These are phyloP conservation scores for Xestoiulus laeticollis DNA, from an alignment of 2,888 invertebrate species.

Conservation along the genomic window DNA sequence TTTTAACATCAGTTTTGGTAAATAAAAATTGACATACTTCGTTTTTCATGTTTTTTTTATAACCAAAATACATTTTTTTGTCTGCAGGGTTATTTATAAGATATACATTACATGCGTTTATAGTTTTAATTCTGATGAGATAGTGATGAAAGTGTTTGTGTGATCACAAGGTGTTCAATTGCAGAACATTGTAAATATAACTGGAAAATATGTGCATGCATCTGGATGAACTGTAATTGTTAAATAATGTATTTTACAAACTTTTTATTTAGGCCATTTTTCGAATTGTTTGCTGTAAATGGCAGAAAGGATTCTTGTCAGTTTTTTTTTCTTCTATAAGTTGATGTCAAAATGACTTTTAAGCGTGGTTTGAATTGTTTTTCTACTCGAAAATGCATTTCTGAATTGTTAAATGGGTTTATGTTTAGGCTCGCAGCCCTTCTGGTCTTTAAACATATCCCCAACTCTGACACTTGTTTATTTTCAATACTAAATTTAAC, in stretches of 20 bases:
- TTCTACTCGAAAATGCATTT: background rate
- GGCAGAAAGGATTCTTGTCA: background rate
- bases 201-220: no score
- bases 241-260: background rate
- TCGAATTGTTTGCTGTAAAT: background rate
- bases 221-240: no score
- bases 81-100: no score
- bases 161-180: no score
- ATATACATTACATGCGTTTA: no score
- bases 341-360: background rate
- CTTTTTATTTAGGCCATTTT: background rate
- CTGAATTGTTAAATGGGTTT: slow-evolving; percentile 37
- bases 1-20: no score
- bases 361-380: background rate
- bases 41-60: no score
- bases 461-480: slow-evolving; percentile 19
- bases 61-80: no score
- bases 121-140: no score
- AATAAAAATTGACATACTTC: no score
- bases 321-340: background rate
- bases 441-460: slow-evolving; percentile 34
- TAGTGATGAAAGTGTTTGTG: no score
- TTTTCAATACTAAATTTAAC: slow-evolving; percentile 37
- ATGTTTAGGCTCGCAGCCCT: slow-evolving; percentile 34
- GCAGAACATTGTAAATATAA: no score